Percentiles rank a stretch among this genome's conserved stretches.
These are phyloP conservation scores for Standfussiana lucernea DNA, from an alignment of 2,888 invertebrate species.

Conservation along the genomic window DNA sequence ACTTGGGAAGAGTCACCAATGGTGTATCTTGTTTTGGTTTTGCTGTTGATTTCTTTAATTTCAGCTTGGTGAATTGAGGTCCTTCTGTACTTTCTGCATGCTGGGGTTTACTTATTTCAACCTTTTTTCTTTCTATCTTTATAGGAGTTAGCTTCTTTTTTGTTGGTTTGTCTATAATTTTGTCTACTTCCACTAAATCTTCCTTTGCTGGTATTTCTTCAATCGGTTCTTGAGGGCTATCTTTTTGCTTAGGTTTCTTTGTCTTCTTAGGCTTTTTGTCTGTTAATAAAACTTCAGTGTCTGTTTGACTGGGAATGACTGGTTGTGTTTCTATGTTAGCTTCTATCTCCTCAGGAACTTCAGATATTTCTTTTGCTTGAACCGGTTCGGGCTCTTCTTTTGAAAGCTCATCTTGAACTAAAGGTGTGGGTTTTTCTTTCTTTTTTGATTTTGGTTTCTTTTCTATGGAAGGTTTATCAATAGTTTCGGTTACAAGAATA, in stretches of 20 bases:
- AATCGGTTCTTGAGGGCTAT: constrained; percentile 16
- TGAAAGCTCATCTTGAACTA: constrained; percentile 18
- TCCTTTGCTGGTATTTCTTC: constrained; percentile 34
- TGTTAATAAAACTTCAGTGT: not conserved
- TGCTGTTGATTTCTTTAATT: constrained; percentile 92
- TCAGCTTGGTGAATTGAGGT: constrained; percentile 92
- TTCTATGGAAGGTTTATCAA: constrained; percentile 47
- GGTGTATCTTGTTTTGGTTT: constrained; percentile 87
- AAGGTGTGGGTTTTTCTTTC: constrained; percentile 45
- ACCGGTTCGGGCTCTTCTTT: constrained; percentile 29
- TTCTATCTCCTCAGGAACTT: constrained; percentile 26
- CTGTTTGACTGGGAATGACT: not conserved
- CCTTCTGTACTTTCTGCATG: constrained; percentile 91
- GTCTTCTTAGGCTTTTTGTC: constrained; percentile 53
- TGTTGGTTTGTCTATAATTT: constrained; percentile 67
- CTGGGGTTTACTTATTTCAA: constrained; percentile 92
- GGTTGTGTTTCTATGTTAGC: constrained; percentile 11
- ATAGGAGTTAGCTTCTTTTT: constrained; percentile 87
- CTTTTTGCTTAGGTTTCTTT: constrained; percentile 43
- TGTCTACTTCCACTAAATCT: constrained; percentile 54
- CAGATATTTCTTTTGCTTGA: constrained; percentile 21
- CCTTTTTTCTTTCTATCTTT: constrained; percentile 92
- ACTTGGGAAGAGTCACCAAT: constrained; percentile 91
- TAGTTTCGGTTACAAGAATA: constrained; percentile 72
- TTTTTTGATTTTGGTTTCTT: constrained; percentile 55